Evolutionary conservation across 2,888 invertebrate species (phyloP), one percentile per base, ranked within the genome.

Genomic region (Oligia latruncula): DNA sequence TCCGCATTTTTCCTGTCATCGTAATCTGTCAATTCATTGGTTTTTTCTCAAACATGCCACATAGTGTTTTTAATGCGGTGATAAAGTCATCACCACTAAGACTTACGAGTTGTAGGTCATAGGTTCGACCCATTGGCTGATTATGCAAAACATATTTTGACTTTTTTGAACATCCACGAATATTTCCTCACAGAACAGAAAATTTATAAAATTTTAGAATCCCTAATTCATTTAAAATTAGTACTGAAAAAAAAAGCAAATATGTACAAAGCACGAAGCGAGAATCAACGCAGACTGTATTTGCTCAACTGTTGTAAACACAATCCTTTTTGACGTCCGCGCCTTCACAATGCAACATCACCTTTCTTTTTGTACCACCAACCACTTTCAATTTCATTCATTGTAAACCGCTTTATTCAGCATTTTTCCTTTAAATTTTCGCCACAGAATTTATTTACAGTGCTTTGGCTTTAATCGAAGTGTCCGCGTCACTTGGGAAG

Each of bases 401-500:
- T 71, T 74, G 67, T 78, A 49, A 85, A 75, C 58, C 35, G 43
- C 46, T 73, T n/a, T 71, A 55, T 83, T 66, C 79, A 74, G 52
- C 6, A 83, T 40, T 62, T 74, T 70, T 17, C 73, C 49, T 74
- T 60, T 55, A 75, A 73, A 76, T 74, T 85, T 85, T 77, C 75
- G 15, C 58, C 20, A 58, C 77, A 74, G 86, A 86, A 85, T 89
- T 79, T 88, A 90, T 88, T 88, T 90, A 88, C 86, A 86, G 80
- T 78, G 89, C 89, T 88, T 52, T 70, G 52, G 55, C 60, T 76
- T 90, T 93, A 93, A 94, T 94, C 93, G 93, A 93, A 94, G 92
- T 94, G 93, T 93, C 91, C 90, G 87, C 89, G 93, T 92, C 91
- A 90, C 89, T 92, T 91, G 87, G 85, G 80, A 86, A 90, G 92